A percentile compares a stretch with the other conserved stretches of the same genome.
These are phyloP conservation scores for Apistogramma diplotaenia DNA, from an alignment of 2,113 vertebrate genomes.

Conservation along the genomic window DNA sequence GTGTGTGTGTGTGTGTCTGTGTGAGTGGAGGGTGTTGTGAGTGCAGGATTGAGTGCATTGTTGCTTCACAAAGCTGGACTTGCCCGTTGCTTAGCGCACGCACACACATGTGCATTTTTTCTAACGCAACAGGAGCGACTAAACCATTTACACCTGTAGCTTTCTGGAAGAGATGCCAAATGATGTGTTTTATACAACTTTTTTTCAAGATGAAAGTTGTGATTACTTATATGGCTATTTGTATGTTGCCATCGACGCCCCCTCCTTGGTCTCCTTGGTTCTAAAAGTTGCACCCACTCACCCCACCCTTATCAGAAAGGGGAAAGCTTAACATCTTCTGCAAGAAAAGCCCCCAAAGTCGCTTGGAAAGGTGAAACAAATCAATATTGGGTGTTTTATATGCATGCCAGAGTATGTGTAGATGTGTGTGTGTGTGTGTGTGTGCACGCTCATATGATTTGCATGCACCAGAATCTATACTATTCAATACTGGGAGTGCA, in stretches of 20 bases:
- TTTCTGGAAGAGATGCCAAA: neutral
- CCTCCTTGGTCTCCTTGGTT: neutral
- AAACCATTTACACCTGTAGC: constrained; percentile 42
- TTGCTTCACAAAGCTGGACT: constrained; percentile 35
- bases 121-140: neutral
- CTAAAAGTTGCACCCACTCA: constrained; percentile 25
- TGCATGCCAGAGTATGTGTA: constrained; percentile 51
- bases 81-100: neutral
- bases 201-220: neutral
- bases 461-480: constrained; percentile 56
- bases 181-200: neutral
- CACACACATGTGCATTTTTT: neutral
- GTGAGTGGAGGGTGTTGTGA: neutral
- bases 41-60: constrained; percentile 41
- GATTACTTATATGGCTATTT: neutral
- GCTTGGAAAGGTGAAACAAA: constrained; percentile 69
- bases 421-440: constrained; percentile 23
- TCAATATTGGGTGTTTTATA: constrained; percentile 69
- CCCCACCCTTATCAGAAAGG: neutral
- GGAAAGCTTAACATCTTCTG: constrained; percentile 41
- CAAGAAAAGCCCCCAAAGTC: constrained; percentile 41
- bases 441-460: constrained; percentile 57
- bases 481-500: constrained; percentile 47
- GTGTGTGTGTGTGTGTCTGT: neutral
- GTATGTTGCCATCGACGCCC: neutral